These are phyloP conservation scores for Ctenopoma multispine DNA, from an alignment of 2,797 vertebrate species.

Conservation along the genomic window DNA sequence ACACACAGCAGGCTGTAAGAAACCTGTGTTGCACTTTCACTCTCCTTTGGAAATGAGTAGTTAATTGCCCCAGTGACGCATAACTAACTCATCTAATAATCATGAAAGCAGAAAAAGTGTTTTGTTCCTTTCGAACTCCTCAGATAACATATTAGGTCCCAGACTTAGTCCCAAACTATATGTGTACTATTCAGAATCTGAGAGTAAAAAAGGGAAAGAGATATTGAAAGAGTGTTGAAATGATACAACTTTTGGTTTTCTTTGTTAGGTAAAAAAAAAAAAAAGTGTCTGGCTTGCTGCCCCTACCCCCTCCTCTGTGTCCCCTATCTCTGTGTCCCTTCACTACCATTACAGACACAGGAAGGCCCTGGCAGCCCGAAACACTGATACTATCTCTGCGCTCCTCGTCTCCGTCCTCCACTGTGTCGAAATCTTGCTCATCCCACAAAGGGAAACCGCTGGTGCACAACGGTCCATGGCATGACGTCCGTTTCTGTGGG, in stretches of 20 bases:
- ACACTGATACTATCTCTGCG: constrained; percentile 83
- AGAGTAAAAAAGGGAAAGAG: no score
- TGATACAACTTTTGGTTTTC: constrained; percentile 17
- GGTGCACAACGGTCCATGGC: constrained; percentile 78
- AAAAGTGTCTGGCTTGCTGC: constrained; percentile 32
- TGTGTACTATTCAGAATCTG: no score
- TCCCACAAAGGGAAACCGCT: constrained; percentile 84
- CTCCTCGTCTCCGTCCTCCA: constrained; percentile 80
- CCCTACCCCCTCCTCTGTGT: constrained; percentile 32
- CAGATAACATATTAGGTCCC: no score
- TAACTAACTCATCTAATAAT: background rate
- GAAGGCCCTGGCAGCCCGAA: constrained; percentile 81
- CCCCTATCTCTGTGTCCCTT: constrained; percentile 77
- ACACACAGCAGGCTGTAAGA: background rate
- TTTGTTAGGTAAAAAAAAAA: constrained; percentile 11
- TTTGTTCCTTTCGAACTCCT: no score
- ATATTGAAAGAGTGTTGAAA: background rate
- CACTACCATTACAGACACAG: constrained; percentile 84
- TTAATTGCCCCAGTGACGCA: background rate
- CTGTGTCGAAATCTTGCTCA: constrained; percentile 85
- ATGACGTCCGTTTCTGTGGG: constrained; percentile 81
- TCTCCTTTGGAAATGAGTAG: constrained; percentile 10
- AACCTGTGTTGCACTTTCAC: constrained; percentile 39
- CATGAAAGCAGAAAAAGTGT: background rate
- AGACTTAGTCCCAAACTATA: no score